Conservation (phyloP, 2,797 vertebrate genomes). For the Phataginus tetradactyla region DNA sequence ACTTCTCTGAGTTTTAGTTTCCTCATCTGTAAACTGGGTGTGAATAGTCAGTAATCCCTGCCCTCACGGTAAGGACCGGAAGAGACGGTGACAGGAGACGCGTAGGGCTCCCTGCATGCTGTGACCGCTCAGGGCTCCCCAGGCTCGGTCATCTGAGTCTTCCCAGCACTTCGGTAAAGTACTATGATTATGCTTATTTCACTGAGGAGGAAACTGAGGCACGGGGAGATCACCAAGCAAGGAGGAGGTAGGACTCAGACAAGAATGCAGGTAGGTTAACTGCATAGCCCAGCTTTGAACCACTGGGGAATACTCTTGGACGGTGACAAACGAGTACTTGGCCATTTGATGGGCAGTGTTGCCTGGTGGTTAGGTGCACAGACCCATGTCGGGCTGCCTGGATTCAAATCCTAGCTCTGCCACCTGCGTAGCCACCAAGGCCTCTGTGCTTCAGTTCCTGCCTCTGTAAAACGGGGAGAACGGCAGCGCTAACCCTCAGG, state of each 20-base stretch:
- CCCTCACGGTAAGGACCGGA: background rate
- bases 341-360: background rate
- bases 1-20: background rate
- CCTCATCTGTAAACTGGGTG: background rate
- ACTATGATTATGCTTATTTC: background rate
- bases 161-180: background rate
- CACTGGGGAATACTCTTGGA: background rate
- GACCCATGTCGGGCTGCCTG: background rate
- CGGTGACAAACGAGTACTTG: background rate
- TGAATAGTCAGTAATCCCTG: background rate
- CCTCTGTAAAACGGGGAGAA: background rate
- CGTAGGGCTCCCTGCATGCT: background rate
- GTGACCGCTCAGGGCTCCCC: background rate
- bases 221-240: background rate
- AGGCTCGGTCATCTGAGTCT: background rate
- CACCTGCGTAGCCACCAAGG: background rate
- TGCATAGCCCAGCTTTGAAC: background rate
- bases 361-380: background rate
- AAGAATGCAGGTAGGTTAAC: background rate
- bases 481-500: background rate
- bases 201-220: background rate
- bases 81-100: background rate
- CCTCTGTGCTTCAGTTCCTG: background rate
- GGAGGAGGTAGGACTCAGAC: background rate
- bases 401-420: background rate